A percentile compares a stretch with the other conserved stretches of the same genome.
Evolutionary conservation across 2,797 vertebrate genomes (phyloP).

Genomic region (Argyrosomus regius): DNA sequence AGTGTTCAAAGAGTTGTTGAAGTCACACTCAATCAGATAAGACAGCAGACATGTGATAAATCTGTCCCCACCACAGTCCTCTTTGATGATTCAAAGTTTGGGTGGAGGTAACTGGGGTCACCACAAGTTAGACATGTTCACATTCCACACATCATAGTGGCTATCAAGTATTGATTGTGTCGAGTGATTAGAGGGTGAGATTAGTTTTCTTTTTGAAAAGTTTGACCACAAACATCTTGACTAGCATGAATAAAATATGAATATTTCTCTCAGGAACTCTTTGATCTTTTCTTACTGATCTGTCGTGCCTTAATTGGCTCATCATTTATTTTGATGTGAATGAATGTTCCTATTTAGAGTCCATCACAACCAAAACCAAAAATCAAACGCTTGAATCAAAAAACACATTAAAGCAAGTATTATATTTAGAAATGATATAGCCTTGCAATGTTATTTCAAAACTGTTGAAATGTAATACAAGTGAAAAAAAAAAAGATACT

Average conservation of each 20-base stretch:
- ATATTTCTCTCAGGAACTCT: neutral
- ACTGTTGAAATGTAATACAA: too few relatives aligned
- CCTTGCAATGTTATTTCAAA: too few relatives aligned
- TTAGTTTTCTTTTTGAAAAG: neutral
- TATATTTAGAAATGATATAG: too few relatives aligned
- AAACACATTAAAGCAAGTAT: neutral
- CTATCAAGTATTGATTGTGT: neutral
- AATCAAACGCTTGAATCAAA: constrained; percentile 1
- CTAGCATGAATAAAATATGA: neutral
- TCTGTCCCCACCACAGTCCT: neutral
- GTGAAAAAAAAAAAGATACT: too few relatives aligned
- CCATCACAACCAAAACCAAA: neutral
- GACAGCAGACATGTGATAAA: too few relatives aligned
- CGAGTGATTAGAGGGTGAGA: neutral
- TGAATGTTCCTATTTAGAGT: neutral
- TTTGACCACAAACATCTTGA: neutral
- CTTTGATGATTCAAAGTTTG: neutral
- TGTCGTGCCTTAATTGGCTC: neutral
- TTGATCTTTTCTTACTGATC: constrained; percentile 6
- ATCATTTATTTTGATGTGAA: constrained; percentile 11
- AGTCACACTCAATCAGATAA: neutral
- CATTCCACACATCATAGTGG: neutral
- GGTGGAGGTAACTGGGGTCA: neutral
- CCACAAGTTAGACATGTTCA: neutral
- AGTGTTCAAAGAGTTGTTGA: neutral